These are phyloP conservation scores for Pectinophora gossypiella DNA, from an alignment of 1,140 invertebrate species.

Conservation along the genomic window DNA sequence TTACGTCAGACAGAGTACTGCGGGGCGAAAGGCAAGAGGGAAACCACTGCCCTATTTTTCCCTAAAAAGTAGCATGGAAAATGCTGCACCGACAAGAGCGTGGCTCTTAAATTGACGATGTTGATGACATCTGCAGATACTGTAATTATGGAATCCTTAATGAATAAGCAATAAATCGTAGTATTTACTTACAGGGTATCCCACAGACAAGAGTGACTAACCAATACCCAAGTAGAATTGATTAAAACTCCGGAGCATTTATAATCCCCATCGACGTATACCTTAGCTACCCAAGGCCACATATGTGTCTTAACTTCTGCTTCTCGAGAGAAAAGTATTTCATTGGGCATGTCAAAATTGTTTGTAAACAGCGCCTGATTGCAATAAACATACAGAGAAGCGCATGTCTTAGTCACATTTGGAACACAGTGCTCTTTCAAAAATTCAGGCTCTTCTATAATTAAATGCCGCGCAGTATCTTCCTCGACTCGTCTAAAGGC, in stretches of 20 bases:
- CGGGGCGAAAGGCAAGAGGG: no score
- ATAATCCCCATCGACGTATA: slow-evolving; percentile 80
- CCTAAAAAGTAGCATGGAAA: no score
- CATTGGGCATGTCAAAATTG: slow-evolving; percentile 25
- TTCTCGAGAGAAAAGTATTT: slow-evolving; percentile 19
- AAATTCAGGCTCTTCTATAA: slow-evolving; percentile 46
- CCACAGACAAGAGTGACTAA: slow-evolving; percentile 75
- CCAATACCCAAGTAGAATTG: slow-evolving; percentile 79
- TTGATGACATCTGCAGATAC: no score
- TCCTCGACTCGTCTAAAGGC: slow-evolving; percentile 30
- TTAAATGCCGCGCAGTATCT: slow-evolving; percentile 24
- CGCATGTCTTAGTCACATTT: slow-evolving; percentile 61
- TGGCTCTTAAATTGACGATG: no score
- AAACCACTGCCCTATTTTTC: no score
- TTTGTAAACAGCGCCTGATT: slow-evolving; percentile 45
- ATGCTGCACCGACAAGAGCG: no score
- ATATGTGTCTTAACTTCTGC: slow-evolving; percentile 19
- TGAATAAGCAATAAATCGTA: no score
- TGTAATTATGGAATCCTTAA: no score
- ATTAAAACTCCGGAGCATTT: slow-evolving; percentile 80
- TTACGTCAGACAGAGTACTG: no score
- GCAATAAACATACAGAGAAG: slow-evolving; percentile 56
- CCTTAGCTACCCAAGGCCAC: slow-evolving; percentile 82
- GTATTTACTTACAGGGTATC: slow-evolving; percentile 73
- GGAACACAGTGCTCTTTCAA: slow-evolving; percentile 58